Conservation (phyloP, 2,888 invertebrate species). For the Monoplex corrugatus region DNA sequence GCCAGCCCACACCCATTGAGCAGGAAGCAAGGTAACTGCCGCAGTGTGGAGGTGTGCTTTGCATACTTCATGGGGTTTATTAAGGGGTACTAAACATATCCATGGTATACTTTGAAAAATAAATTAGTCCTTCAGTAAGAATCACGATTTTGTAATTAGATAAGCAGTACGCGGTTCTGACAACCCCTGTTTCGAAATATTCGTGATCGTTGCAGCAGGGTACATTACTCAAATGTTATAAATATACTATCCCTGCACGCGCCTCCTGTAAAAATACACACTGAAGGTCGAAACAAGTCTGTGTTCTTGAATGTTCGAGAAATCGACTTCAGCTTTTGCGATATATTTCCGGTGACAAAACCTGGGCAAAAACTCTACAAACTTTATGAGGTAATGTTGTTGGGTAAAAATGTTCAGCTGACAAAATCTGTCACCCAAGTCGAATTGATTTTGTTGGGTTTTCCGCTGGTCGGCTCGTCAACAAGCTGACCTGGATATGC, state of each 20-base stretch:
- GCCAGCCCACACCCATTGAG: neutral
- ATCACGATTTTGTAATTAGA: neutral
- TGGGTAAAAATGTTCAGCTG: neutral
- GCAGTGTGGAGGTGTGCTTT: too few relatives aligned
- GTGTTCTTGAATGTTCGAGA: neutral
- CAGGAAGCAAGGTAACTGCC: neutral
- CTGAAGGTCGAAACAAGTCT: neutral
- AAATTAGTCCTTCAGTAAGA: too few relatives aligned
- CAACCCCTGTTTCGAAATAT: neutral
- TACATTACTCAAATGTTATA: too few relatives aligned
- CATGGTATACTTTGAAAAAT: neutral
- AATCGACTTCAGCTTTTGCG: too few relatives aligned
- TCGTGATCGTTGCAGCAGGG: neutral
- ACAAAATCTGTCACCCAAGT: neutral
- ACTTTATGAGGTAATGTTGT: neutral
- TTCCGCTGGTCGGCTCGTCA: neutral
- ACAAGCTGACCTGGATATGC: slow-evolving; percentile 18
- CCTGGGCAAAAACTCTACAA: neutral
- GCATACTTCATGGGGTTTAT: neutral
- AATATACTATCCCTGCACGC: neutral
- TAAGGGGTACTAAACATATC: neutral
- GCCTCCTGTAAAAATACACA: neutral
- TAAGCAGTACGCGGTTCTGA: neutral
- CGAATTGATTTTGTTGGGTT: slow-evolving; percentile 21
- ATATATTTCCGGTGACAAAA: neutral